Evolutionary conservation across 2,113 vertebrate species (phyloP), one percentile per base, ranked within the genome.

Genomic region (Blennius ocellaris): DNA sequence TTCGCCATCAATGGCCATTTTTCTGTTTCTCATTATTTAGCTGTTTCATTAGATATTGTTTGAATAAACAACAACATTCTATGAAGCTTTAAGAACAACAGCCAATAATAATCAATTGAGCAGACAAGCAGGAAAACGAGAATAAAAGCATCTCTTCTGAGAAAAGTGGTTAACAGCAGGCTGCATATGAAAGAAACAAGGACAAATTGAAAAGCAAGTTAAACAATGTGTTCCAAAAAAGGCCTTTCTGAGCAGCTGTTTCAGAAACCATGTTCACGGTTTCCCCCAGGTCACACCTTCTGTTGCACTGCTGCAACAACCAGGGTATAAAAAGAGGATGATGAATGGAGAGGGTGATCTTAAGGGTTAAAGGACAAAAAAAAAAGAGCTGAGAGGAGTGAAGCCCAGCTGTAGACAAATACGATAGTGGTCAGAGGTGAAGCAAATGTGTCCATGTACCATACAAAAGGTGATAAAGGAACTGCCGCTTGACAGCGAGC

Each of bases 381-480:
- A 44, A 39, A 44, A 39, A 10, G 36, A 61, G 47, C 5, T 11
- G 47, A 65, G 11, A 59, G 11, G 51, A 50, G 51, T 62, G 30
- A 11, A 48, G 14, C 6, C 14, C 14, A 44, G 51, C 37, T 11
- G 41, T 14, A 8, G 5, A 58, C 8, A 48, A 44, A 43, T 73
- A 38, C 65, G 17, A 51, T 48, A 17, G 50, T n/a, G 57, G 37
- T 60, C 39, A 57, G 50, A 41, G 0, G n/a, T 66, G 58, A 57
- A 41, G 44, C n/a, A 68, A 44, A 77, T 47, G 62, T 52, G 68
- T 52, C 76, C 60, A 61, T 78, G 69, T 73, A n/a, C 47, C 47
- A 41, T 62, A 49, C 52, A 59, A 55, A 80, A 50, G 21, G 64
- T 85, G 75, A 69, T 39, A 70, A 80, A 81, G 76, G 55, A 81